Conservation (phyloP, 1,140 invertebrate species). For the Drosophila melanogaster region DNA sequence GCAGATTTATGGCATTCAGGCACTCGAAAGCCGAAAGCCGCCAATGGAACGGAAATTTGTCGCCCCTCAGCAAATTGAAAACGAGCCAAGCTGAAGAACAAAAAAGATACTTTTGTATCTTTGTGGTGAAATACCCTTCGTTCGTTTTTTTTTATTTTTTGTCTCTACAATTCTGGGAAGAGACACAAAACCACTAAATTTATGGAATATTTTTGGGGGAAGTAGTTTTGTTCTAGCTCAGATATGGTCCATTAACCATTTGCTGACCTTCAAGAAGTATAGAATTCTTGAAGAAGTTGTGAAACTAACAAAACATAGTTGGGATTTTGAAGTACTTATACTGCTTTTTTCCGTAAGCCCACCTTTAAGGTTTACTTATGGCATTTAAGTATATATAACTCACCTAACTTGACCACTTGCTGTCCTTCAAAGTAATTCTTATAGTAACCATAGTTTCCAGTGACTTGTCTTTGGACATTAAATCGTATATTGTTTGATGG, state of each 20-base stretch:
- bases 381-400: not conserved
- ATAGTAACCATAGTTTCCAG: not conserved
- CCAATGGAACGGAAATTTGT: constrained; percentile 80
- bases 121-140: constrained; percentile 28
- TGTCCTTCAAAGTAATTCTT: constrained; percentile 8
- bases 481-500: constrained; percentile 1
- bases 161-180: constrained; percentile 16
- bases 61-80: constrained; percentile 72
- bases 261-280: not conserved
- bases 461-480: not conserved
- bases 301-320: no score
- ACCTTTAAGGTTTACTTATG: no score
- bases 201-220: not conserved
- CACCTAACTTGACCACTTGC: not conserved
- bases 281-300: not conserved
- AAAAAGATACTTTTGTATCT: constrained; percentile 34
- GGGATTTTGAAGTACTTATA: no score
- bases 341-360: no score
- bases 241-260: no score
- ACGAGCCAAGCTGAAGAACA: constrained; percentile 22
- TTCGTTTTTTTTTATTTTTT: constrained; percentile 1
- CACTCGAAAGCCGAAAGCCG: constrained; percentile 46
- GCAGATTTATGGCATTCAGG: constrained; percentile 59
- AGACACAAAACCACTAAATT: not conserved
- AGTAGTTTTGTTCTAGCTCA: not conserved